Base-by-base conservation (phyloP, 2,113 vertebrate species). In the Corvus cornix region DNA sequence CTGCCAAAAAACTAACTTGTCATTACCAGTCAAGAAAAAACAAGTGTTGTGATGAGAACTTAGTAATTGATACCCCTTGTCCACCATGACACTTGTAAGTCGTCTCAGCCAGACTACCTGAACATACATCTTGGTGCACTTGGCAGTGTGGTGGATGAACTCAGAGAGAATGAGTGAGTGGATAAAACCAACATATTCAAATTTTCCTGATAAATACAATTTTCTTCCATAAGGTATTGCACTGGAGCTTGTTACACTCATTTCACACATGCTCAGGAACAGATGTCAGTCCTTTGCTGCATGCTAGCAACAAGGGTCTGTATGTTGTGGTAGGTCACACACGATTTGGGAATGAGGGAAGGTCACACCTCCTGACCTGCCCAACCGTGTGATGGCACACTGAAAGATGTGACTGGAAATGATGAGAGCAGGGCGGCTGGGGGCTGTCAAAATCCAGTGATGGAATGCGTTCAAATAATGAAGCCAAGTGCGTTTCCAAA, bases 11-110 rank as follows among this genome's bases (percentile, higher is more conserved):
- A 4, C 9, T 55, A 31, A 14, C 19, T 55, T 85, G 21, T 84
- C 24, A 23, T 53, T 75, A 23, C 10, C 11, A 75, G 52, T 72
- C 33, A 64, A 79, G 74, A 55, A 75, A 90, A 89, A 24, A 6
- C 22, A 30, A 30, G 6, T 56, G 15, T 48, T 72, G 23, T 59
- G n/a, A 70, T 4, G 24, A 49, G 17, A 52, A 64, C 35, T 19
- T 85, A 23, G 39, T 43, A 79, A 39, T 7, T 87, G 52, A 41
- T 78, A 41, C n/a, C 17, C 17, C 15, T 88, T 64, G 18, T 76
- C 39, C 0, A 0, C 30, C 8, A 3, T 83, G 67, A 14, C 35
- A 55, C 3, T 3, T 39, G 16, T 1, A n/a, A 17, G 44, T 88
- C 10, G 6, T 77, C 46, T 66, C 51, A 27, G 27, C n/a, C 44